These are phyloP conservation scores for Sceloporus undulatus DNA, from an alignment of 2,113 vertebrate genomes.

Conservation along the genomic window DNA sequence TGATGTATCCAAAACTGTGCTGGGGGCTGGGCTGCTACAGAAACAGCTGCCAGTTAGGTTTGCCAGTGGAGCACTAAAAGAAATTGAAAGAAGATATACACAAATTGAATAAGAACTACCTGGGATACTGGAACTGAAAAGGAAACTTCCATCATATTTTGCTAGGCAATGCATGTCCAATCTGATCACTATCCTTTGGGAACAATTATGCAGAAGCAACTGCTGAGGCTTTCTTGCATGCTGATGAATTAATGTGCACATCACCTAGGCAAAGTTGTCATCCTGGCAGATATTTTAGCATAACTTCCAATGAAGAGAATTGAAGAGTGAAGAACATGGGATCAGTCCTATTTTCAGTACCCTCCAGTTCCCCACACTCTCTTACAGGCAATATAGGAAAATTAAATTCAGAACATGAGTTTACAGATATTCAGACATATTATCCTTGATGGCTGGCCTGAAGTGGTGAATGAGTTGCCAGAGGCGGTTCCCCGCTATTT, in stretches of 20 bases:
- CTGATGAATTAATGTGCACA: too few species aligned
- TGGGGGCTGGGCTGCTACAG: not conserved
- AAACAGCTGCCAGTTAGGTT: not conserved
- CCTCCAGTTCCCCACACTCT: not conserved
- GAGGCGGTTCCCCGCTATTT: not conserved
- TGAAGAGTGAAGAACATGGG: not conserved
- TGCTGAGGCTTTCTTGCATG: not conserved
- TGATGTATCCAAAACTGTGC: not conserved
- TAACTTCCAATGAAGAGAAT: not conserved
- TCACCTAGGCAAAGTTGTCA: not conserved
- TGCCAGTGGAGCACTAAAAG: not conserved
- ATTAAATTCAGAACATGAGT: not conserved
- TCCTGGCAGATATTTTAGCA: not conserved
- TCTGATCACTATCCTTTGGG: not conserved
- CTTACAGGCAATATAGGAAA: not conserved
- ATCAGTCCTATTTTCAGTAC: not conserved
- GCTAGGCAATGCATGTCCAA: not conserved
- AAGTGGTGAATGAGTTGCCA: not conserved
- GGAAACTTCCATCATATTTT: constrained; percentile 6
- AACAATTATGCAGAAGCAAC: not conserved
- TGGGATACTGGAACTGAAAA: not conserved
- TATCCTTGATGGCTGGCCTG: not conserved
- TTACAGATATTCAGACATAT: not conserved
- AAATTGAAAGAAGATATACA: not conserved
- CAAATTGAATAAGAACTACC: not conserved